Conservation (phyloP, 2,113 vertebrate species). For the Anthoscopus minutus region DNA sequence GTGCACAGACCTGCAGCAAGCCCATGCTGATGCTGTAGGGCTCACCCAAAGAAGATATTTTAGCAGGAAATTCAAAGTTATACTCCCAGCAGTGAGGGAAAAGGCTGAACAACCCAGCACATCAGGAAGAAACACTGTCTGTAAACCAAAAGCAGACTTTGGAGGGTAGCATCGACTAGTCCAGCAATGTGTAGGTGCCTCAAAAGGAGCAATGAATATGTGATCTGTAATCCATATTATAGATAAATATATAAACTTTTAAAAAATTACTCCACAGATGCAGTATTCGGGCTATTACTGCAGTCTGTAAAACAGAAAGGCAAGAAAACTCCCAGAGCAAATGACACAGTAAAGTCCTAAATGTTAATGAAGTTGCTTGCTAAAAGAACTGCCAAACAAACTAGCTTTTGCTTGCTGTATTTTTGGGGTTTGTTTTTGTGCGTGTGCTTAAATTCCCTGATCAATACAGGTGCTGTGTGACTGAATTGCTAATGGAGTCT, state of each 20-base stretch:
- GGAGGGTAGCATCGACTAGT: background rate
- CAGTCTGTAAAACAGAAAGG: background rate
- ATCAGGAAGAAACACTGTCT: background rate
- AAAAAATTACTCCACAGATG: background rate
- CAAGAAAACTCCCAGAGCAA: background rate
- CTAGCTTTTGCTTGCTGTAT: constrained; percentile 2
- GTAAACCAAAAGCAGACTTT: background rate
- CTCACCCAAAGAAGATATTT: background rate
- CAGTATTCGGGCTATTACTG: background rate
- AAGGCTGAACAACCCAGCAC: background rate
- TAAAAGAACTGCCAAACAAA: constrained; percentile 8
- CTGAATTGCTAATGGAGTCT: constrained; percentile 80
- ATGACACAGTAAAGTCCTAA: background rate
- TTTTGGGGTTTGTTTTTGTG: constrained; percentile 34
- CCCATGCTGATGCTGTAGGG: fast-evolving
- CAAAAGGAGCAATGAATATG: background rate
- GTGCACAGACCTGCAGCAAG: background rate
- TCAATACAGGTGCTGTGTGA: constrained; percentile 80
- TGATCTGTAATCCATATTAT: background rate
- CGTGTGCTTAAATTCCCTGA: constrained; percentile 23
- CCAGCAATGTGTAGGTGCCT: background rate
- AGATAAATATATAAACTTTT: background rate
- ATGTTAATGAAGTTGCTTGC: constrained; percentile 5
- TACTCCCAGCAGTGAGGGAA: background rate
- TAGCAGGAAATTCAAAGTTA: background rate